These are phyloP conservation scores for Yponomeuta malinellus DNA, from an alignment of 2,888 invertebrate genomes.

Conservation along the genomic window DNA sequence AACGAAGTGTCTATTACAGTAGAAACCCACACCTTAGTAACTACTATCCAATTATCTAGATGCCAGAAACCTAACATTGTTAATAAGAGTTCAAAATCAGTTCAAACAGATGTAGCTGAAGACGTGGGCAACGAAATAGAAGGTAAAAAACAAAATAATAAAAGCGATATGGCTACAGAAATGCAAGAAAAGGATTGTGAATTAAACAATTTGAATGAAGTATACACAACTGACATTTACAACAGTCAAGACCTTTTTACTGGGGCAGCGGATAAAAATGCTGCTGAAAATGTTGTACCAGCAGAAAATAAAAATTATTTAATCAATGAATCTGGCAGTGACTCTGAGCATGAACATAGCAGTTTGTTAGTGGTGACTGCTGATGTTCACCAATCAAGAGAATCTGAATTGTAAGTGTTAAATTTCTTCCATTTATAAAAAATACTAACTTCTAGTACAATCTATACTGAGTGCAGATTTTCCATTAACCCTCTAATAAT, in stretches of 20 bases:
- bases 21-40: constrained; percentile 36
- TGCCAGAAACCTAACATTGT: constrained; percentile 20
- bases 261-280: constrained; percentile 10
- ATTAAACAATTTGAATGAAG: neutral
- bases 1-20: constrained; percentile 43
- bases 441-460: too few species aligned
- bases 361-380: neutral
- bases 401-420: constrained; percentile 10
- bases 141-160: neutral
- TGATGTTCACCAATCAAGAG: constrained; percentile 6
- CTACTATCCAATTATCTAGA: constrained; percentile 40
- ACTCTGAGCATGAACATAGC: constrained; percentile 12
- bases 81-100: constrained; percentile 29
- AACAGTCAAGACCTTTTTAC: constrained; percentile 34
- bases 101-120: constrained; percentile 43
- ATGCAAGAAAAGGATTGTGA: neutral
- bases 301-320: neutral
- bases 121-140: constrained; percentile 9
- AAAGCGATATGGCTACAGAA: neutral
- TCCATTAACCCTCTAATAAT: too few species aligned
- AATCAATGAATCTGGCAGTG: constrained; percentile 10
- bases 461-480: too few species aligned
- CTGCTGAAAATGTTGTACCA: neutral
- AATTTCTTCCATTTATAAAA: neutral
- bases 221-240: neutral